A percentile compares a stretch with the other conserved stretches of the same genome.
These are phyloP conservation scores for Stichopus chloronotus DNA, from an alignment of 35 echinoderm and acorn worm species.

Conservation along the genomic window DNA sequence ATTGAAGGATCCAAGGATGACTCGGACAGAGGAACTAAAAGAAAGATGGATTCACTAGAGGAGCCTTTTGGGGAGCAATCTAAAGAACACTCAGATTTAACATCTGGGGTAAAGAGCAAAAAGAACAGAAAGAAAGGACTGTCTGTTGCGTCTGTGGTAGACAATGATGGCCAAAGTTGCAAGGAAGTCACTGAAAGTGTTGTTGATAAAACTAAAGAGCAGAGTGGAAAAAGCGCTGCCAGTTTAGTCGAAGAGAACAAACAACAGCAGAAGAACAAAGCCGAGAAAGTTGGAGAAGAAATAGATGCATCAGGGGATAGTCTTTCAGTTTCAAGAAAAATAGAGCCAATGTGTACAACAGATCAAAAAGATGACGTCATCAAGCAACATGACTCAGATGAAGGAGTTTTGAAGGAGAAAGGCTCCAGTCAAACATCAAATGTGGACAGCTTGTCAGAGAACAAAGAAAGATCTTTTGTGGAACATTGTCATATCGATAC, in stretches of 20 bases:
- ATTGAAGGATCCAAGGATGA: not conserved
- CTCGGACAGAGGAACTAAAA: not conserved
- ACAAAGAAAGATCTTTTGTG: too few relatives aligned
- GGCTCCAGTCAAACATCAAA: too few relatives aligned
- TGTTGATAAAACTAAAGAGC: not conserved
- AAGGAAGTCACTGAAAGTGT: not conserved
- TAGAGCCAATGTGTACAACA: not conserved
- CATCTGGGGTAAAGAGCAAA: not conserved
- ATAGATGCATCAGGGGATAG: not conserved
- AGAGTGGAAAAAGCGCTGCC: too few relatives aligned
- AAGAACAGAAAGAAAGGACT: not conserved
- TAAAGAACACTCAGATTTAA: not conserved
- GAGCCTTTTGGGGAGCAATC: not conserved
- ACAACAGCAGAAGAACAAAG: too few relatives aligned
- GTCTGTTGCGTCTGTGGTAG: not conserved
- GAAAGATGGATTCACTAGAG: not conserved
- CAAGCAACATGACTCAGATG: not conserved
- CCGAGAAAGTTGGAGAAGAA: not conserved
- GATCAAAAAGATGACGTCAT: too few relatives aligned
- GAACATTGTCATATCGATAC: too few relatives aligned
- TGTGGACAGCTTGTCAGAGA: too few relatives aligned
- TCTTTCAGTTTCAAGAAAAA: conserved; percentile 1
- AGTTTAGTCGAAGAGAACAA: too few relatives aligned
- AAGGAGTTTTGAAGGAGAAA: not conserved
- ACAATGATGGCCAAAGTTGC: not conserved